Evolutionary conservation across 2,797 vertebrate species (phyloP).

Genomic region (Fistularia commersonii): DNA sequence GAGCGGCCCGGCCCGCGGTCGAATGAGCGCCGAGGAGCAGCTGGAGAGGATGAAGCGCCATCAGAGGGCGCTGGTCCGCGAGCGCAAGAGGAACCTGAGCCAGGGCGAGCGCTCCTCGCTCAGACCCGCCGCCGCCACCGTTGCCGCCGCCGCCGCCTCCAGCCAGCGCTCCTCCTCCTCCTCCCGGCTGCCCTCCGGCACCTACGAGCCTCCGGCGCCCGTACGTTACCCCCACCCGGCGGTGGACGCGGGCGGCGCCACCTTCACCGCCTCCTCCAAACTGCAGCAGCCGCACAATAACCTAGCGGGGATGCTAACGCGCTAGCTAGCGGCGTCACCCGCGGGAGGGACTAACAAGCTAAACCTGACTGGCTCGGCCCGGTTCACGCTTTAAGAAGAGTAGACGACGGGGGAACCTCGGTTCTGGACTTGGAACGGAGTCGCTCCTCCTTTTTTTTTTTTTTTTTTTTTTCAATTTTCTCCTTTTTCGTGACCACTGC

Average conservation of each 20-base stretch:
- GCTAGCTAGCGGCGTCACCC: slow-evolving; percentile 33
- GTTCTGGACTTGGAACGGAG: slow-evolving; percentile 24
- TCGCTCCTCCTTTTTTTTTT: slow-evolving; percentile 20
- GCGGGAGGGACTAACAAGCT: slow-evolving; percentile 51
- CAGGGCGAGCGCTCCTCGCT: slow-evolving; percentile 82
- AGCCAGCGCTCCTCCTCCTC: slow-evolving; percentile 75
- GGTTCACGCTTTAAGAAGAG: slow-evolving; percentile 44
- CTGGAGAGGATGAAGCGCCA: slow-evolving; percentile 95
- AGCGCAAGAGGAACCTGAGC: slow-evolving; percentile 90
- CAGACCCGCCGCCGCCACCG: slow-evolving; percentile 40
- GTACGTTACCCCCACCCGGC: slow-evolving; percentile 61
- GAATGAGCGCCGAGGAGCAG: slow-evolving; percentile 95
- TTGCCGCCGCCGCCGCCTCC: slow-evolving; percentile 18
- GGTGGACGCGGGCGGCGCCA: slow-evolving; percentile 64
- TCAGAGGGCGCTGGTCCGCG: slow-evolving; percentile 90
- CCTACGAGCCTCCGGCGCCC: slow-evolving; percentile 35
- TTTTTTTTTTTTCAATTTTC: neutral
- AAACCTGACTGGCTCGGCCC: slow-evolving; percentile 20
- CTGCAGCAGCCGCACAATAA: slow-evolving; percentile 44
- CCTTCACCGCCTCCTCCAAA: slow-evolving; percentile 46
- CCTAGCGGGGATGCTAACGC: slow-evolving; percentile 58
- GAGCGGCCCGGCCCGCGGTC: slow-evolving; percentile 73
- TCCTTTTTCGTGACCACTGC: slow-evolving; percentile 30
- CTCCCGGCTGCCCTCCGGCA: slow-evolving; percentile 48
- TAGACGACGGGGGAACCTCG: slow-evolving; percentile 18